Evolutionary conservation across 2,888 invertebrate genomes (phyloP), one percentile per base, ranked within the genome.

Genomic region (Morinoia aosen): DNA sequence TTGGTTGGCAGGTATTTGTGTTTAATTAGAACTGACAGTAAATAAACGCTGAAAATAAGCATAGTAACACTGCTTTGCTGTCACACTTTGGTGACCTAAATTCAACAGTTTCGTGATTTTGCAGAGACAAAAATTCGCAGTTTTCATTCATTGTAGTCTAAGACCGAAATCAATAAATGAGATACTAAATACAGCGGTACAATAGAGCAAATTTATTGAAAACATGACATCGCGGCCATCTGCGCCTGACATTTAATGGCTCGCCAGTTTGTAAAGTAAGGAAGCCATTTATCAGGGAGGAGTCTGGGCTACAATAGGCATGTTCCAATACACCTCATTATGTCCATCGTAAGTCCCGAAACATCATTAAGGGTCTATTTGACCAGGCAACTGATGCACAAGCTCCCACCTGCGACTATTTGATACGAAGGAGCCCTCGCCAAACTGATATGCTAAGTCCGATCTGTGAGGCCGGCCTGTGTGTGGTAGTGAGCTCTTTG

Each of bases 251-350:
- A 57, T 93, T 33, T 39, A 57, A 93, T 93, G 93, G 93, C 93
- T 93, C 58, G 93, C 93, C 93, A 93, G 25, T 93, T 93, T 93
- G 93, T 56, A 93, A 57, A 93, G 93, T 93, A 93, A 93, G 93
- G 93, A 93, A 93, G 93, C 93, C 58, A 93, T 93, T 93, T 93
- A 93, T 93, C 93, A 93, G 93, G 93, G 93, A 57, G 93, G 93
- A 93, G 93, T 58, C 93, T 48, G 16, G 56, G 57, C 48, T 48
- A 93, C 93, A 93, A 93, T 93, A 57, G 93, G 93, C 57, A 93
- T 93, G 93, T 93, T 93, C 48, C 93, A 93, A 93, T 93, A 93
- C 93, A 93, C 93, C 93, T 93, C 93, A 93, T 93, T 93, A 93
- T 93, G 93, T 93, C 58, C 93, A 57, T 93, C 93, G 93, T 93